phyloP scores from a whole-genome alignment of 2,888 invertebrate species.

The Volucella bombylans region DNA sequence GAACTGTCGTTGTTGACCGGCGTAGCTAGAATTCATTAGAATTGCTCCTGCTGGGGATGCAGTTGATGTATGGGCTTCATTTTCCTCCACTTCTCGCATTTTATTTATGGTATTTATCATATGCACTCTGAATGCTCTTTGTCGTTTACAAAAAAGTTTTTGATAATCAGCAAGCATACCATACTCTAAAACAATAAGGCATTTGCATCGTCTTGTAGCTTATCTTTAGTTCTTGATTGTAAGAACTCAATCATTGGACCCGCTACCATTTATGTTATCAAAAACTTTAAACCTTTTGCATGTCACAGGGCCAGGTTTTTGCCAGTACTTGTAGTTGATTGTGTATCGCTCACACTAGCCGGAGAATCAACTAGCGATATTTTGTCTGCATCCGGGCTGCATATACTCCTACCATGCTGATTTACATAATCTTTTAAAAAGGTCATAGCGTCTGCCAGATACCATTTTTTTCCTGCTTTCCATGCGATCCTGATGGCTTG shows the following conservation, averaged over 20 bases:
- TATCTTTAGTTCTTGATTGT: constrained; percentile 40
- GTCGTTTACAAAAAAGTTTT: constrained; percentile 39
- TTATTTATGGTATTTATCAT: no score
- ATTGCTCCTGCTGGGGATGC: no score
- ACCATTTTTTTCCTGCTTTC: constrained; percentile 9
- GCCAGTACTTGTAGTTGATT: constrained; percentile 9
- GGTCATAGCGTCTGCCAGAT: constrained; percentile 17
- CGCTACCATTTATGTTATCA: constrained; percentile 18
- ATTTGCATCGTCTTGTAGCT: constrained; percentile 35
- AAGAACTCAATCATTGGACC: constrained; percentile 38
- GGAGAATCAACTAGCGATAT: not conserved
- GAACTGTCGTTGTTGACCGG: no score
- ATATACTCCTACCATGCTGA: not conserved
- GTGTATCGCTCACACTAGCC: not conserved
- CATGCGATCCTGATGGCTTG: constrained; percentile 12
- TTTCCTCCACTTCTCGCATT: no score
- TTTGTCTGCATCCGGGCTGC: constrained; percentile 2
- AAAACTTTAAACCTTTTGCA: constrained; percentile 36
- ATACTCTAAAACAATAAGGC: constrained; percentile 55
- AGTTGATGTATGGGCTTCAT: no score
- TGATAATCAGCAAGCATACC: constrained; percentile 51
- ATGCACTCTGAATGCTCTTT: constrained; percentile 47
- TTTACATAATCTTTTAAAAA: constrained; percentile 37
- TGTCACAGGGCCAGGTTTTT: constrained; percentile 33
- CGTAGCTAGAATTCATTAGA: no score